These are phyloP conservation scores for Haliclystus octoradiatus DNA, from an alignment of 30 jellyfish, hydroid and myxozoan species.

Conservation along the genomic window DNA sequence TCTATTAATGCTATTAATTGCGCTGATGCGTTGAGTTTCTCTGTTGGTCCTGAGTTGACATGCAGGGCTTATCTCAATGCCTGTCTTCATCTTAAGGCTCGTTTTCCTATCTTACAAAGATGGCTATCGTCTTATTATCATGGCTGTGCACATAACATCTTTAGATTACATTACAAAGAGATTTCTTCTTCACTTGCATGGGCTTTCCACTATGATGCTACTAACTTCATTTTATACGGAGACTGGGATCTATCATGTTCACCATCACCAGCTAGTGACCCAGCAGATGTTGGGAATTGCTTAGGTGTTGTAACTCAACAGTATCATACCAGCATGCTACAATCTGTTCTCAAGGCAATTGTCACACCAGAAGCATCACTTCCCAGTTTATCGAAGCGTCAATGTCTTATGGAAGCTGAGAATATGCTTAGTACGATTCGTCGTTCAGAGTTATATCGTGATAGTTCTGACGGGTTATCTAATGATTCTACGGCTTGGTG, in stretches of 20 bases:
- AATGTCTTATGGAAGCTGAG: background rate
- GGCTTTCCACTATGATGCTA: background rate
- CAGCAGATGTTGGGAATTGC: background rate
- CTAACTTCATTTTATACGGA: background rate
- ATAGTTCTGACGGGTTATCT: background rate
- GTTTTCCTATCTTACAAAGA: background rate
- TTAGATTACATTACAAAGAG: background rate
- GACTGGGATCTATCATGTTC: background rate
- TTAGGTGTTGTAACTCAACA: background rate
- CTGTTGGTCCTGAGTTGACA: background rate
- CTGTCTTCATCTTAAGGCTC: background rate
- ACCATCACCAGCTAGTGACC: background rate
- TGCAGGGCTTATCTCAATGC: conserved; percentile 1
- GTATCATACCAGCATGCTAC: background rate
- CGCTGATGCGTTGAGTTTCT: background rate
- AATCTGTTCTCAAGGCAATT: background rate
- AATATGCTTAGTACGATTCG: background rate
- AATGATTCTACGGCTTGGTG: background rate
- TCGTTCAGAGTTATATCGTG: background rate
- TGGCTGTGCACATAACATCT: background rate
- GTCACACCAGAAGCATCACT: background rate
- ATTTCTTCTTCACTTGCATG: background rate
- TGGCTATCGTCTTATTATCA: background rate
- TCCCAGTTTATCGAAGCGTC: background rate
- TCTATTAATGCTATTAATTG: background rate